These are phyloP conservation scores for Aphelenchoides bicaudatus DNA, from an alignment of 2,888 invertebrate genomes.

Conservation along the genomic window DNA sequence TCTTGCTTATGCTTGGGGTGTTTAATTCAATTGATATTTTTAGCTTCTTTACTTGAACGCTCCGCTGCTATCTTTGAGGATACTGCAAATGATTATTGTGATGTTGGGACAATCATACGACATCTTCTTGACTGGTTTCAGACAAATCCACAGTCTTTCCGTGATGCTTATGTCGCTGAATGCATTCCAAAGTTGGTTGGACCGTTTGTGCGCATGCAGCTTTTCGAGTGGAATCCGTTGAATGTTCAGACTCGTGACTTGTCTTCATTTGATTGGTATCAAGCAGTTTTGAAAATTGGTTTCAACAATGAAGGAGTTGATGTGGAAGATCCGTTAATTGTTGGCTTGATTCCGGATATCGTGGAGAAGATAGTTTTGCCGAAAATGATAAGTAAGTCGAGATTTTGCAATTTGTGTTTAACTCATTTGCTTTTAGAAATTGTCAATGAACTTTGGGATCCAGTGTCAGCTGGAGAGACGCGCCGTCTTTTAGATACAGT, in stretches of 20 bases:
- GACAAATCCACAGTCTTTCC: conserved; percentile 75
- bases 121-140: conserved; percentile 81
- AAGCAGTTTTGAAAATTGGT: conserved; percentile 71
- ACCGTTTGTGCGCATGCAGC: conserved; percentile 74
- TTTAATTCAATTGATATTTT: conserved; percentile 6
- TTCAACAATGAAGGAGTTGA: conserved; percentile 64
- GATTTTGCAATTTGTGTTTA: conserved; percentile 6
- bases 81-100: conserved; percentile 82
- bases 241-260: conserved; percentile 56
- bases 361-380: conserved; percentile 84
- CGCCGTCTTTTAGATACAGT: conserved; percentile 74
- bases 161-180: conserved; percentile 83
- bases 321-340: conserved; percentile 68
- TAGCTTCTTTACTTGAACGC: conserved; percentile 70
- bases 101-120: conserved; percentile 73
- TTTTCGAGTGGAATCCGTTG: conserved; percentile 70
- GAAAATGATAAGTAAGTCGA: conserved; percentile 74
- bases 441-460: conserved; percentile 83
- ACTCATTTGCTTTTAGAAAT: conserved; percentile 60
- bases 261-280: conserved; percentile 78
- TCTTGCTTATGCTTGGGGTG: not conserved
- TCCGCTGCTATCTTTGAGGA: conserved; percentile 76
- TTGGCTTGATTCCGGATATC: conserved; percentile 77
- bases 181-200: conserved; percentile 83
- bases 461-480: conserved; percentile 81